Conservation (phyloP, 1,140 invertebrate species). For the Pseudomyrmex concolor region DNA sequence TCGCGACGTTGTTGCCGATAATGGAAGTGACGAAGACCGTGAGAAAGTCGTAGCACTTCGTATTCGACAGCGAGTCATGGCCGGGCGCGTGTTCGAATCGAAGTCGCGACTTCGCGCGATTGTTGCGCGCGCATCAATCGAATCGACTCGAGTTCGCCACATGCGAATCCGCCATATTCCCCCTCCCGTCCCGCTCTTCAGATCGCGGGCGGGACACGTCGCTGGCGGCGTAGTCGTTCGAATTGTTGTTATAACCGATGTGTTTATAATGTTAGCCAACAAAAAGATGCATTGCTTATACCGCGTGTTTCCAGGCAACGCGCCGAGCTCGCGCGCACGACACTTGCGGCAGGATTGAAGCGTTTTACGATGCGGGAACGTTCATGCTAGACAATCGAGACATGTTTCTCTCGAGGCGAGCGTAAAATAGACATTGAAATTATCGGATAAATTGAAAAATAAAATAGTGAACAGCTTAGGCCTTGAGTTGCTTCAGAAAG, state of each 20-base stretch:
- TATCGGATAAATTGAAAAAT: not conserved
- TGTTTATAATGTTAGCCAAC: not conserved
- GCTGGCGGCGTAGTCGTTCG: not conserved
- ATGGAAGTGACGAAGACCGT: not conserved
- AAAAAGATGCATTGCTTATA: constrained; percentile 25
- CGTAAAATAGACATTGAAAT: not conserved
- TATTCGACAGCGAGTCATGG: constrained; percentile 19
- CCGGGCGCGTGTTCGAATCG: constrained; percentile 16
- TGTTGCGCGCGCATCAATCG: constrained; percentile 18
- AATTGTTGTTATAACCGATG: constrained; percentile 11
- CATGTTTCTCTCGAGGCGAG: not conserved
- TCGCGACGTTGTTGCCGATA: not conserved
- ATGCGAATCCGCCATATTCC: not conserved
- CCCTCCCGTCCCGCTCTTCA: too few relatives aligned
- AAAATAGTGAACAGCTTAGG: not conserved
- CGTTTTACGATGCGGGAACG: constrained; percentile 8
- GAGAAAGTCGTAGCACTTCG: not conserved
- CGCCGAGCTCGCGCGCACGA: constrained; percentile 46
- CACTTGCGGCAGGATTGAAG: constrained; percentile 26
- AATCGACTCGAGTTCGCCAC: not conserved
- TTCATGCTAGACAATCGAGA: not conserved
- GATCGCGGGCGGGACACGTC: too few relatives aligned
- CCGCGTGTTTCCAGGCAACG: constrained; percentile 26
- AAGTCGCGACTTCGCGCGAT: not conserved
- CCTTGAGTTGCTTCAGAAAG: not conserved